Evolutionary conservation across 2,888 invertebrate genomes (phyloP), one percentile per base, ranked within the genome.

Genomic region (Heliconius charithonia): DNA sequence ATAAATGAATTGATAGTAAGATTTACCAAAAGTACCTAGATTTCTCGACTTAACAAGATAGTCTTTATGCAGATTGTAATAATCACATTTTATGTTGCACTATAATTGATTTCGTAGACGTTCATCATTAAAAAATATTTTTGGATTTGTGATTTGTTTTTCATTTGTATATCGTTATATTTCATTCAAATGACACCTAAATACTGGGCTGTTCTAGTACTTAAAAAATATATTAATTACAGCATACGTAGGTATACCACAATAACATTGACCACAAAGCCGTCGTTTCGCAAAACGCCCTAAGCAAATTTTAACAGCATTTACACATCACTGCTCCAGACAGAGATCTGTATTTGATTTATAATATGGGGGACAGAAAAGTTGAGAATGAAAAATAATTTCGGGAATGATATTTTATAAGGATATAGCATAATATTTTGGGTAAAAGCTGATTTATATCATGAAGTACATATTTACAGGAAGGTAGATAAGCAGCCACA

Each of bases 261-360:
- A 71, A 37, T 41, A 76, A 73, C 29, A 45, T 56, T 29, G 51
- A 19, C 67, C 67, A 72, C 16, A 73, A 70, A 78, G 66, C 25
- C 37, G 59, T 25, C 7, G 56, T 71, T 51, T 77, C 79, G 77
- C 80, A 78, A 82, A 83, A 76, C 78, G 78, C 78, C 85, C 83
- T 85, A 71, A 82, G 81, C 79, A 82, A 80, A 76, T 82, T 79
- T 81, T 79, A 80, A 71, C 80, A 81, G 87, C 88, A 88, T 90
- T 91, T 89, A 88, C 89, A 91, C 89, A 86, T 88, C 88, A 89
- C 89, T 93, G 91, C 91, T 84, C 87, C 87, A 89, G 93, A 92
- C 93, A 88, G 89, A 89, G 88, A 87, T 92, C 94, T 95, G 94
- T 92, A 87, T 92, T 93, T 95, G 94, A 95, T 94, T 95, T 94